phyloP scores from a whole-genome alignment of 2,113 vertebrate genomes.

The Albula glossodonta region DNA sequence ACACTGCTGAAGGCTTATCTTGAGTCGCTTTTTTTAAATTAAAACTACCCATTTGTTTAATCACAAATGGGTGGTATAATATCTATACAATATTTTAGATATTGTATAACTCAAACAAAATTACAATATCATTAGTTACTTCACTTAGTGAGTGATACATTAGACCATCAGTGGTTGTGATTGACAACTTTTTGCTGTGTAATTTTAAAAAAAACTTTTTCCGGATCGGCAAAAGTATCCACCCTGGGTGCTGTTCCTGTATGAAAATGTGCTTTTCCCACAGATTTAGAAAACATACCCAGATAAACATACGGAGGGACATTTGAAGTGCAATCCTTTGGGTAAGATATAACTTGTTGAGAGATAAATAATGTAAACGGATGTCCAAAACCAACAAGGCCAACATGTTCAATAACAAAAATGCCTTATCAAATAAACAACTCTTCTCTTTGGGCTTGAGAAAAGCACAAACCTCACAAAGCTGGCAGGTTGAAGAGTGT shows the following conservation, averaged over 20 bases:
- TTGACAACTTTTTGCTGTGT: background rate
- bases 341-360: constrained; percentile 14
- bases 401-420: constrained; percentile 23
- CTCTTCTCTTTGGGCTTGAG: constrained; percentile 14
- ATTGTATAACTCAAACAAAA: background rate
- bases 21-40: background rate
- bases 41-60: background rate
- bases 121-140: background rate
- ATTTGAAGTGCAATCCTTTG: constrained; percentile 27
- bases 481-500: background rate
- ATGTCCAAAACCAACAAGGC: constrained; percentile 24
- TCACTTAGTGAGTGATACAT: background rate
- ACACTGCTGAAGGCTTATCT: background rate
- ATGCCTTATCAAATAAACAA: constrained; percentile 30
- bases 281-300: constrained; percentile 8
- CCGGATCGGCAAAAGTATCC: background rate
- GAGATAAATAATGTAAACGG: constrained; percentile 20
- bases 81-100: background rate
- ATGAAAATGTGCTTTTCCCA: constrained; percentile 16
- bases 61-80: background rate
- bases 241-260: background rate
- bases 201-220: background rate
- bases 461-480: constrained; percentile 15
- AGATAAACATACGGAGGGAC: constrained; percentile 28
- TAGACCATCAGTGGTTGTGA: background rate